phyloP scores from a whole-genome alignment of 1,140 invertebrate genomes.

The Diachasma alloeum region DNA sequence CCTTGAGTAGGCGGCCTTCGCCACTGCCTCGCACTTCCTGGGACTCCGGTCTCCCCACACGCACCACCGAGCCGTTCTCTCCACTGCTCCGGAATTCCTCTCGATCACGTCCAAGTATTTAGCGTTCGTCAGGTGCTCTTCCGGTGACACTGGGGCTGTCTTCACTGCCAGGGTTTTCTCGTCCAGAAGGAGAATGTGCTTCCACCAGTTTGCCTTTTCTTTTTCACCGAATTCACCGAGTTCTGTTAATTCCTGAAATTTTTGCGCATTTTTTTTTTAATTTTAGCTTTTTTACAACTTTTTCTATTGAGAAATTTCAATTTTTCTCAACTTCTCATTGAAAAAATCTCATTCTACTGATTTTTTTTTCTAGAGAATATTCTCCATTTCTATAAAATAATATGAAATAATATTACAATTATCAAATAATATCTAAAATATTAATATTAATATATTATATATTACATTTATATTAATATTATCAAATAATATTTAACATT shows the following conservation, averaged over 20 bases:
- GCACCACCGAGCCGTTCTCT: conserved; percentile 70
- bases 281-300: too few species aligned
- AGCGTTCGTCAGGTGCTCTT: conserved; percentile 72
- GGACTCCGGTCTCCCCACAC: conserved; percentile 69
- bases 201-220: conserved; percentile 67
- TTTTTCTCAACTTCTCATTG: too few species aligned
- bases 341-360: too few species aligned
- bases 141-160: conserved; percentile 70
- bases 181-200: conserved; percentile 66
- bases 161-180: conserved; percentile 68
- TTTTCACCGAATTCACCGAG: conserved; percentile 61
- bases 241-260: conserved; percentile 51
- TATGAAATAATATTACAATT: too few species aligned
- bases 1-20: conserved; percentile 72
- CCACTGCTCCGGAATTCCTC: conserved; percentile 70
- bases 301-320: too few species aligned
- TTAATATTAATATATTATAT: too few species aligned
- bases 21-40: conserved; percentile 74
- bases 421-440: too few species aligned
- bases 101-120: conserved; percentile 84
- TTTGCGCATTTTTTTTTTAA: background rate
- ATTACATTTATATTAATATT: too few species aligned
- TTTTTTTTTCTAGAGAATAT: too few species aligned
- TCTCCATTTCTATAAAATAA: too few species aligned
- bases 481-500: too few species aligned